These are phyloP conservation scores for Poecilia gillii DNA, from an alignment of 2,797 vertebrate genomes.

Conservation along the genomic window DNA sequence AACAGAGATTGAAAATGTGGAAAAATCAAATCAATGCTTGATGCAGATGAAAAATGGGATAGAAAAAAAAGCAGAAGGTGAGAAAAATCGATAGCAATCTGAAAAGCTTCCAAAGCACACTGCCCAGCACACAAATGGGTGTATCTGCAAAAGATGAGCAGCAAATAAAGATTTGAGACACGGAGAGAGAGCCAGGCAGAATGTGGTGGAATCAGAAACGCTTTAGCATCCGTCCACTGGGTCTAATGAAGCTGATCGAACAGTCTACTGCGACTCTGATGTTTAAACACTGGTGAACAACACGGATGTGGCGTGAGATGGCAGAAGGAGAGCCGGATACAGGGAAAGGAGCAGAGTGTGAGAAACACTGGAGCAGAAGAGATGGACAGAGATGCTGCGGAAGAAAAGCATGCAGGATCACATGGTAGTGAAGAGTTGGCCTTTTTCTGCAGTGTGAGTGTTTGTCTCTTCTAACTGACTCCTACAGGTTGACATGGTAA, in stretches of 20 bases:
- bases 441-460: conserved; percentile 19
- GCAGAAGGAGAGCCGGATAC: conserved; percentile 14
- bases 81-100: conserved; percentile 64
- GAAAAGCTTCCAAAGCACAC: conserved; percentile 62
- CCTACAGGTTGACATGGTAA: neutral
- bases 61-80: conserved; percentile 35
- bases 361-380: conserved; percentile 10
- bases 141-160: conserved; percentile 61
- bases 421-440: conserved; percentile 29
- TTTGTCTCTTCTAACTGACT: conserved; percentile 13
- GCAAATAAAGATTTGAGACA: conserved; percentile 58
- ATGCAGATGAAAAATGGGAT: conserved; percentile 50
- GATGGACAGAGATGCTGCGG: conserved; percentile 15
- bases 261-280: conserved; percentile 32
- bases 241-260: conserved; percentile 58
- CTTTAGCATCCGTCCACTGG: conserved; percentile 49
- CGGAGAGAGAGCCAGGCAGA: conserved; percentile 52
- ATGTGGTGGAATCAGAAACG: conserved; percentile 43
- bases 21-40: conserved; percentile 61
- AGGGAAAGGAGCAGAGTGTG: neutral
- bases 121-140: conserved; percentile 58
- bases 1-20: conserved; percentile 40
- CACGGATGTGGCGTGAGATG: conserved; percentile 32
- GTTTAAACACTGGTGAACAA: conserved; percentile 31
- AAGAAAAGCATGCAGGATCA: conserved; percentile 58